Conservation (phyloP, 2,113 vertebrate species). For the Oncorhynchus nerka region DNA sequence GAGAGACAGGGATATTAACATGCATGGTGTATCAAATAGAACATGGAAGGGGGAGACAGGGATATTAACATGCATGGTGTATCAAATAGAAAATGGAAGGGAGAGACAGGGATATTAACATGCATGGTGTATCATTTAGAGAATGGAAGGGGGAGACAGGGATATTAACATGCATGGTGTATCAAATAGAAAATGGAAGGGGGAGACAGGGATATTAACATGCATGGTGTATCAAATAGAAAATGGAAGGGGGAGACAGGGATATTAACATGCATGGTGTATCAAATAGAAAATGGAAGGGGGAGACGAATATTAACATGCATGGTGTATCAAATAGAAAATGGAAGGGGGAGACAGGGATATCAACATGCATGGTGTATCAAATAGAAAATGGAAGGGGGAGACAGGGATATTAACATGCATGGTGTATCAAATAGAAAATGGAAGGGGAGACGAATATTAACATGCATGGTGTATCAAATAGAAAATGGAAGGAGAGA, state of each 20-base stretch:
- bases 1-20: no score
- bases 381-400: neutral
- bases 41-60: neutral
- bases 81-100: no score
- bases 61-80: no score
- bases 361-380: constrained; percentile 10
- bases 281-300: no score
- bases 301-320: neutral
- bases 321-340: constrained; percentile 1
- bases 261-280: no score
- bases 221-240: no score
- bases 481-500: neutral
- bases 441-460: neutral
- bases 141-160: neutral
- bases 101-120: no score
- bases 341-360: neutral
- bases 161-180: no score
- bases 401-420: constrained; percentile 1
- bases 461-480: constrained; percentile 12
- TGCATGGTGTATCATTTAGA: no score
- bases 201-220: no score
- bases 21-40: no score
- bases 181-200: no score
- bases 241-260: neutral
- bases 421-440: neutral